These are phyloP conservation scores for Carcina quercana DNA, from an alignment of 2,888 invertebrate genomes.

Conservation along the genomic window DNA sequence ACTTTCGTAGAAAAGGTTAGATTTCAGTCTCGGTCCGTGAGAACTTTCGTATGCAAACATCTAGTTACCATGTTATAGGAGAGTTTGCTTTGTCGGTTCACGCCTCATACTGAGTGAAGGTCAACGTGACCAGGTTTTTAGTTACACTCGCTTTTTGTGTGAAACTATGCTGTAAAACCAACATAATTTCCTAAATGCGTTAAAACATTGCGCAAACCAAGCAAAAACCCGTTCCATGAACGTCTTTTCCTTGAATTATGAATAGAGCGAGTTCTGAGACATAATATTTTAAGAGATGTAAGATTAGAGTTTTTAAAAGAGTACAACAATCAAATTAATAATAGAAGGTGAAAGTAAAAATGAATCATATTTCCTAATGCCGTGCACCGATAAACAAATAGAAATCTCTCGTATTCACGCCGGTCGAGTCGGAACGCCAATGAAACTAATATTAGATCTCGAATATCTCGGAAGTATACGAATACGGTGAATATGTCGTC, in stretches of 20 bases:
- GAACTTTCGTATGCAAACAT: slow-evolving; percentile 49
- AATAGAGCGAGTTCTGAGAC: neutral
- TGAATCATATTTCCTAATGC: slow-evolving; percentile 44
- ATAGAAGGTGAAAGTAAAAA: slow-evolving; percentile 35
- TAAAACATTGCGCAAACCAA: slow-evolving; percentile 2
- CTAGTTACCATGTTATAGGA: slow-evolving; percentile 26
- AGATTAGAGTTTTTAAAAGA: neutral
- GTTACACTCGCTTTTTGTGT: slow-evolving; percentile 5
- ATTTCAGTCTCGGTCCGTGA: slow-evolving; percentile 40
- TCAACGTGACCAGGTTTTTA: slow-evolving; percentile 24
- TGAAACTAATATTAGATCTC: slow-evolving; percentile 55
- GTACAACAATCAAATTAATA: slow-evolving; percentile 8
- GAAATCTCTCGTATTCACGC: slow-evolving; percentile 48
- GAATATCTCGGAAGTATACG: slow-evolving; percentile 35
- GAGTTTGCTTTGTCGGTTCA: slow-evolving; percentile 47
- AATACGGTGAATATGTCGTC: slow-evolving; percentile 11
- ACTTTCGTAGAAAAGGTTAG: slow-evolving; percentile 48
- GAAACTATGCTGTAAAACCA: neutral
- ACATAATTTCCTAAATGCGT: neutral
- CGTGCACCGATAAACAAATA: slow-evolving; percentile 47
- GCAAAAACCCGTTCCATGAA: slow-evolving; percentile 4
- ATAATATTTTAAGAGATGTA: no score
- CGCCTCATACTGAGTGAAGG: slow-evolving; percentile 57
- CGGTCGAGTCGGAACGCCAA: slow-evolving; percentile 38
- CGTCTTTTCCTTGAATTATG: neutral